Evolutionary conservation across 2,797 vertebrate genomes (phyloP).

Genomic region (Carcharodon carcharias): DNA sequence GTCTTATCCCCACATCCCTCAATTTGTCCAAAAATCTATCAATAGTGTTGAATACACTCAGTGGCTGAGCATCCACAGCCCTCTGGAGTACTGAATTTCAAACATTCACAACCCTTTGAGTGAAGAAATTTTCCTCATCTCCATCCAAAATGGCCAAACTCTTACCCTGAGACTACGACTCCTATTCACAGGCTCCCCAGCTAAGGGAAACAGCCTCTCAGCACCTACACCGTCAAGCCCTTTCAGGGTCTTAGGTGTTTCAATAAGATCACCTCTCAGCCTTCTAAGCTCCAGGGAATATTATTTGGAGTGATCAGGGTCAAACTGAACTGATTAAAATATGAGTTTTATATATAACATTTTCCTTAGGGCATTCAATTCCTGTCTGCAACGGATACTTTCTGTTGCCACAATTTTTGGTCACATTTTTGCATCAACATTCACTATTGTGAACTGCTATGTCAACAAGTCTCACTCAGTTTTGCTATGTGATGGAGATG

Average conservation of each 20-base stretch:
- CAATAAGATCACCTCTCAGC: not conserved
- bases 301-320: not conserved
- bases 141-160: too few relatives aligned
- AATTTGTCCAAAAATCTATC: not conserved
- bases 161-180: too few relatives aligned
- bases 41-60: not conserved
- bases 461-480: not conserved
- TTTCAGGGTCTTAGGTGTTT: not conserved
- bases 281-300: not conserved
- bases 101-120: not conserved
- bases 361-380: not conserved
- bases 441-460: not conserved
- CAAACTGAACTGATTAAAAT: not conserved
- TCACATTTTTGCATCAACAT: not conserved
- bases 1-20: not conserved
- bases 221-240: not conserved
- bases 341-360: not conserved
- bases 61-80: not conserved
- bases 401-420: not conserved
- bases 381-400: not conserved
- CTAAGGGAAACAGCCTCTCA: too few relatives aligned
- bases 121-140: not conserved
- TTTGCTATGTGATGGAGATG: not conserved
- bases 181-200: too few relatives aligned
- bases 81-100: not conserved